Evolutionary conservation across 2,113 vertebrate species (phyloP).

Genomic region (Sander lucioperca): DNA sequence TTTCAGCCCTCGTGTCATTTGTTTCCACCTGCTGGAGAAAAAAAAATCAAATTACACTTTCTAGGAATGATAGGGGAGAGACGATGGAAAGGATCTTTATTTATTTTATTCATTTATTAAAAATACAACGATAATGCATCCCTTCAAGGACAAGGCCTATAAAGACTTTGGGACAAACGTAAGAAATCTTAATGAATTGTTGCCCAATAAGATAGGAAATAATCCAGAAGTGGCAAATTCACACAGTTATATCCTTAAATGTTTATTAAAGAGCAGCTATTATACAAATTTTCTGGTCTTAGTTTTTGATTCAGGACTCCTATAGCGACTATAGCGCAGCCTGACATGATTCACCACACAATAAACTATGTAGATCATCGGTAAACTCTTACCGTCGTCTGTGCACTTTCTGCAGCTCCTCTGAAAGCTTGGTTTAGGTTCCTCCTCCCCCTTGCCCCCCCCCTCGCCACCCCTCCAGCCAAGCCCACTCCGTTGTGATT

Average conservation of each 20-base stretch:
- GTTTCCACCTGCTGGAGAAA: not conserved
- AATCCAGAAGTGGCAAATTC: conserved; percentile 24
- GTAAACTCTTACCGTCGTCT: no score
- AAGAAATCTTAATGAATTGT: not conserved
- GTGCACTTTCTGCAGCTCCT: no score
- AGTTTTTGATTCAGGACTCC: no score
- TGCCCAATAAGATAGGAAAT: conserved; percentile 12
- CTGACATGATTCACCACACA: no score
- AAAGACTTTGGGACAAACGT: not conserved
- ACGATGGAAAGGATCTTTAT: not conserved
- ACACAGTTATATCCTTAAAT: conserved; percentile 19
- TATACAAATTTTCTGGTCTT: no score
- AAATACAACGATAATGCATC: not conserved
- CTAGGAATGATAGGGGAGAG: conserved; percentile 34
- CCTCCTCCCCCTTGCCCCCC: no score
- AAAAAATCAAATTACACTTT: conserved; percentile 31
- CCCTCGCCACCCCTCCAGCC: no score
- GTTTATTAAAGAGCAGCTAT: no score
- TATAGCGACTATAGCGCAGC: no score
- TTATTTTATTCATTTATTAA: conserved; percentile 25
- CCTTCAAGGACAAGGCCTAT: not conserved
- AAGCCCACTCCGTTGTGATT: no score
- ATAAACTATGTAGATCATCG: no score
- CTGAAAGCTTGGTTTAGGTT: no score
- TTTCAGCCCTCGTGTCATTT: conserved; percentile 26